A percentile compares a stretch with the other conserved stretches of the same genome.
Evolutionary conservation across 2,888 invertebrate genomes (phyloP).

Genomic region (Crocallis elinguaria): DNA sequence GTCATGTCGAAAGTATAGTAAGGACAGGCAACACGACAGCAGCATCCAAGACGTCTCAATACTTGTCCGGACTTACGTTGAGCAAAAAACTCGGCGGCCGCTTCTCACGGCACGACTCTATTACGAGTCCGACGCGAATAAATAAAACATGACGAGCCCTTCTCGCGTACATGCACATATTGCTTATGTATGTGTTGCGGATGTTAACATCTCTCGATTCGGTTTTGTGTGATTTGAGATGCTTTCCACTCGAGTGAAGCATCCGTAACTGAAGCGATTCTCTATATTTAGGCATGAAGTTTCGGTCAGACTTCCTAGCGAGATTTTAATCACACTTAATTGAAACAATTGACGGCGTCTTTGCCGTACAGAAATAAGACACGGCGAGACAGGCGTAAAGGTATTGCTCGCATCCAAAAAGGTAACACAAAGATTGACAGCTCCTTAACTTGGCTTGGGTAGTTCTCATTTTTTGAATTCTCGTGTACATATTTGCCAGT

Average conservation of each 20-base stretch:
- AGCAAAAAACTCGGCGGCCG: conserved; percentile 80
- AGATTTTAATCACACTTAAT: conserved; percentile 29
- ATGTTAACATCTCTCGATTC: conserved; percentile 79
- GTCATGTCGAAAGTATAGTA: conserved; percentile 76
- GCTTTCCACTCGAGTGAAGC: conserved; percentile 61
- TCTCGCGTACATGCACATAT: conserved; percentile 75
- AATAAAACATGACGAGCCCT: conserved; percentile 84
- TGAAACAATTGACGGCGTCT: conserved; percentile 42
- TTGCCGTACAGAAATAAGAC: conserved; percentile 40
- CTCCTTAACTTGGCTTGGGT: conserved; percentile 25
- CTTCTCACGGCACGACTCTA: conserved; percentile 83
- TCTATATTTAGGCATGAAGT: conserved; percentile 31
- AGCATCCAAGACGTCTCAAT: conserved; percentile 83
- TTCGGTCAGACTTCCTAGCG: conserved; percentile 11
- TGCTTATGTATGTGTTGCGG: conserved; percentile 67
- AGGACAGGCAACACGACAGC: conserved; percentile 81
- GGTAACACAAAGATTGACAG: conserved; percentile 38
- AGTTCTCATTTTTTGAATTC: conserved; percentile 22
- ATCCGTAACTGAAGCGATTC: conserved; percentile 46
- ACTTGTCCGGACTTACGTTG: conserved; percentile 66
- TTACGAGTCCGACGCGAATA: conserved; percentile 80
- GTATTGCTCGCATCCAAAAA: conserved; percentile 28
- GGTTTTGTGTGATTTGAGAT: conserved; percentile 71
- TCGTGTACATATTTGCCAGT: conserved; percentile 15
- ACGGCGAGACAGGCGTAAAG: conserved; percentile 31